A percentile compares a stretch with the other conserved stretches of the same genome.
These are phyloP conservation scores for Hanleya hanleyi DNA, from an alignment of 2,888 invertebrate species.

Conservation along the genomic window DNA sequence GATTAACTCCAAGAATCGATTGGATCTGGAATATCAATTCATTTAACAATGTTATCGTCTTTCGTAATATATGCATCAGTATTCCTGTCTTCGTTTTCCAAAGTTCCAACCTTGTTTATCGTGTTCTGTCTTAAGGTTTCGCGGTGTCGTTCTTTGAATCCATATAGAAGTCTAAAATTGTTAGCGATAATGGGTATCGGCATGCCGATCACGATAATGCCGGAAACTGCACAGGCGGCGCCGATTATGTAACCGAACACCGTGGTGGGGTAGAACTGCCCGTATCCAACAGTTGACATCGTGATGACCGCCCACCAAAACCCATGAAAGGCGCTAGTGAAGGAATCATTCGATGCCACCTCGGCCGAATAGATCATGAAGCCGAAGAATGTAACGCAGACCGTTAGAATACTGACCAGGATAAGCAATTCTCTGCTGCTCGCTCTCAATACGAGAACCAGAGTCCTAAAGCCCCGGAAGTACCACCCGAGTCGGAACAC, in stretches of 20 bases:
- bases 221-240: background rate
- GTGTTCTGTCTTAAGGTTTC: too few relatives aligned
- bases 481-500: background rate
- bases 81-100: too few relatives aligned
- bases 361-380: background rate
- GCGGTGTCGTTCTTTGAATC: too few relatives aligned
- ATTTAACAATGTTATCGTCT: too few relatives aligned
- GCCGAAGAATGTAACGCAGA: background rate
- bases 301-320: conserved; percentile 4
- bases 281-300: conserved; percentile 6
- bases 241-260: background rate
- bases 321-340: background rate
- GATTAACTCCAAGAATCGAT: too few relatives aligned
- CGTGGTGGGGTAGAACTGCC: background rate
- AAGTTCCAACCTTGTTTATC: too few relatives aligned
- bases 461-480: background rate
- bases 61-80: too few relatives aligned
- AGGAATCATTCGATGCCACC: background rate
- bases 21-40: too few relatives aligned
- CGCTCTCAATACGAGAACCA: background rate
- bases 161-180: background rate
- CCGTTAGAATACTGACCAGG: background rate
- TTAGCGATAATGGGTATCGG: conserved; percentile 3
- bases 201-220: background rate
- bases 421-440: background rate